Base-by-base conservation (phyloP, 2,113 vertebrate genomes). In the Odocoileus virginianus region DNA sequence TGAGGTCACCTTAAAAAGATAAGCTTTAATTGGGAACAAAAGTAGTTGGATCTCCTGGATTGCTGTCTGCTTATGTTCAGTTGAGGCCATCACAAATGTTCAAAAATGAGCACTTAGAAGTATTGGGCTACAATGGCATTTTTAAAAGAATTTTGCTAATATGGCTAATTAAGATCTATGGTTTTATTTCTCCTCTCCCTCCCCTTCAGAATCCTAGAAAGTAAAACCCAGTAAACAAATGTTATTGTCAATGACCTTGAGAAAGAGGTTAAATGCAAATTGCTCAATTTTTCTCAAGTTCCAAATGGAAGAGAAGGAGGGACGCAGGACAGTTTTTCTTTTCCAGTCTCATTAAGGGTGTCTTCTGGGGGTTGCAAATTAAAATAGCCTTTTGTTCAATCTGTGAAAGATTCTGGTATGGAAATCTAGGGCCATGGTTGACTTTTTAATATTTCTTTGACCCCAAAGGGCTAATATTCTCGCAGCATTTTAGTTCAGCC, bases 331-430 rank as follows among this genome's bases (percentile, higher is more conserved):
- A 12, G 15, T 21, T 57, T 95, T 94, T 87, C n/a, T 76, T 93
- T 83, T 79, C 28, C 30, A 58, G 47, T 89, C 43, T 90, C 85
- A 84, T 36, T 86, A 95, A 95, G 43, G 19, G 28, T 92, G 40
- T 84, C 28, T 91, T 89, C 82, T 86, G 76, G 50, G 40, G 40
- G 7, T 28, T 96, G n/a, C 52, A 93, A 93, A 58, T 96, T 61
- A 60, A 97, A 82, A 43, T 93, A 85, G 25, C 40, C n/a, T 78
- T 97, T 90, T 91, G 78, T 93, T 81, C 64, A 96, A 85, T 91
- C 87, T 88, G 43, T 45, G 55, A 94, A 97, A 55, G 54, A 94
- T 86, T 30, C n/a, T 82, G 25, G 15, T 81, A 11, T 96, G 54
- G 67, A 87, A 95, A 71, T 33, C 64, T 96, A 82, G 27, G 86